Evolutionary conservation across 2,113 vertebrate genomes (phyloP).

Genomic region (Ameiurus melas): DNA sequence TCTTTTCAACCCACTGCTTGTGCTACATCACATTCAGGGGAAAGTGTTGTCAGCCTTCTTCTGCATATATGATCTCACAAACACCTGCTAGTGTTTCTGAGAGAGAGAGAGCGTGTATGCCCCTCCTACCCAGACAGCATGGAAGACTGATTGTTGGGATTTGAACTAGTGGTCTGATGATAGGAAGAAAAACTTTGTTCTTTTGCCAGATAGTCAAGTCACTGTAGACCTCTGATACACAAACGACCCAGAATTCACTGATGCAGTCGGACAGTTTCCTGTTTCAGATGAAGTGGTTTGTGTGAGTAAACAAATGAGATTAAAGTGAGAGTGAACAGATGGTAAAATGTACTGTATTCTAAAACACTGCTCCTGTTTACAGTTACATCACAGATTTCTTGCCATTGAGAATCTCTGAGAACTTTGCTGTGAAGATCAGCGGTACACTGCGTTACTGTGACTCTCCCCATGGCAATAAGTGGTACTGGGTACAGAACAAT

Average conservation of each 20-base stretch:
- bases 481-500: no score
- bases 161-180: background rate
- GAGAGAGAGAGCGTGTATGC: background rate
- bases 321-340: no score
- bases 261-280: no score
- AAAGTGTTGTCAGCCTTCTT: background rate
- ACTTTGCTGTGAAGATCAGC: no score
- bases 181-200: background rate
- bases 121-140: background rate
- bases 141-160: background rate
- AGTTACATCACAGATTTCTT: no score
- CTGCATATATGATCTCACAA: background rate
- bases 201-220: no score
- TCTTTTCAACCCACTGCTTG: background rate
- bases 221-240: background rate
- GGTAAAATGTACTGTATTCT: no score
- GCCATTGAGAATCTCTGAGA: no score
- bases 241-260: background rate
- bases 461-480: background rate
- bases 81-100: background rate
- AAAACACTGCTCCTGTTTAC: no score
- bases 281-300: no score
- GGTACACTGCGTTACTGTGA: no score
- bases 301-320: background rate
- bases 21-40: background rate